Evolutionary conservation across 2,113 vertebrate genomes (phyloP).

Genomic region (Upupa epops): DNA sequence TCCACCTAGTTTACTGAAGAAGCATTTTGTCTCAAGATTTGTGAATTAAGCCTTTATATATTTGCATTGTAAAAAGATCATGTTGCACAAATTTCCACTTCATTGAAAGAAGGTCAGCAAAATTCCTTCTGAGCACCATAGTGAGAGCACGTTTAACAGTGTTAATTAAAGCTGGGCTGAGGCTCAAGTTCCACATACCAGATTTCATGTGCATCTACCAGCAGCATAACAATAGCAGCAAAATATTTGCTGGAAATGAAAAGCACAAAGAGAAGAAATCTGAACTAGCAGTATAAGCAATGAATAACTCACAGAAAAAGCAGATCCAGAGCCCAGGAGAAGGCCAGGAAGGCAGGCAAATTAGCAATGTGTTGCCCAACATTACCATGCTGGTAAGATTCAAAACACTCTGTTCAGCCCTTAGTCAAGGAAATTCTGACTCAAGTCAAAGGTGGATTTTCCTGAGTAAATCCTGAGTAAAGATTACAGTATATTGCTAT

Average conservation of each 20-base stretch:
- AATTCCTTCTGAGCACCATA: slow-evolving; percentile 51
- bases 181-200: slow-evolving; percentile 40
- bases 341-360: neutral
- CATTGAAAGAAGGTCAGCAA: slow-evolving; percentile 8
- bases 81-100: slow-evolving; percentile 6
- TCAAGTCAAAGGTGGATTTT: neutral
- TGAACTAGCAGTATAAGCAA: neutral
- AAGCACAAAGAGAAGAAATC: slow-evolving; percentile 10
- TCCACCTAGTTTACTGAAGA: neutral
- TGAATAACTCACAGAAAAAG: slow-evolving; percentile 34
- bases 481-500: neutral
- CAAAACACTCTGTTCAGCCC: neutral
- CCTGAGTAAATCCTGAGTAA: slow-evolving; percentile 57
- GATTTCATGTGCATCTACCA: slow-evolving; percentile 34
- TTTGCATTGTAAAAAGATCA: neutral
- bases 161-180: slow-evolving; percentile 59
- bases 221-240: slow-evolving; percentile 31
- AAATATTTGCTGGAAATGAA: slow-evolving; percentile 30
- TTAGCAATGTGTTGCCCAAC: slow-evolving; percentile 29
- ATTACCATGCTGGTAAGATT: neutral
- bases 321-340: slow-evolving; percentile 17
- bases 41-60: neutral
- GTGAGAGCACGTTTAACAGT: slow-evolving; percentile 15
- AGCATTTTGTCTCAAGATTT: neutral
- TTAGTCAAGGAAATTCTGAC: slow-evolving; percentile 3